Percentiles rank a stretch among this genome's conserved stretches.
These are phyloP conservation scores for Oophaga pumilio DNA, from an alignment of 2,113 vertebrate species.

Conservation along the genomic window DNA sequence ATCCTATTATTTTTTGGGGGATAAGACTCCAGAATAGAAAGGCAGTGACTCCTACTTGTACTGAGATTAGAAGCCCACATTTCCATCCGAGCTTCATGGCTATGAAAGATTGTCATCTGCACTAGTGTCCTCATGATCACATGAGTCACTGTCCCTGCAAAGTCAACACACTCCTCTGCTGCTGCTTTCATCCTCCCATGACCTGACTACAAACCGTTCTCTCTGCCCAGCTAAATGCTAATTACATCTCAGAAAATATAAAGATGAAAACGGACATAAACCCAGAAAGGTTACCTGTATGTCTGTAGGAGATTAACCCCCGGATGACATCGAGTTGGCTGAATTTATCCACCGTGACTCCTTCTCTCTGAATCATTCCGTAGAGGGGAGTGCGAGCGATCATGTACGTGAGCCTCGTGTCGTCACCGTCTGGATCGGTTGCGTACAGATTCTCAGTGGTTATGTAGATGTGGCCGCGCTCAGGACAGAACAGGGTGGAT, in stretches of 20 bases:
- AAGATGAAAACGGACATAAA: too few relatives aligned
- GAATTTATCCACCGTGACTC: slow-evolving; percentile 69
- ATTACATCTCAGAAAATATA: too few relatives aligned
- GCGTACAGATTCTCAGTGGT: slow-evolving; percentile 69
- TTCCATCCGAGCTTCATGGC: too few relatives aligned
- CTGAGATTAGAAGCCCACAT: too few relatives aligned
- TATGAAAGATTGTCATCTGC: too few relatives aligned
- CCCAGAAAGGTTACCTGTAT: slow-evolving; percentile 64
- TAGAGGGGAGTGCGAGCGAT: slow-evolving; percentile 64
- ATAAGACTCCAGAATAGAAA: too few relatives aligned
- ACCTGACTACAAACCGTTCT: neutral
- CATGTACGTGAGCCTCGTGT: slow-evolving; percentile 65
- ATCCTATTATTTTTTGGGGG: too few relatives aligned
- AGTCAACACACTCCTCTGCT: neutral
- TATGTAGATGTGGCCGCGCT: slow-evolving; percentile 66
- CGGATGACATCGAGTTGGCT: slow-evolving; percentile 72
- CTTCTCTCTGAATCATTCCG: slow-evolving; percentile 66
- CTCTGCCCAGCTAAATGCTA: too few relatives aligned
- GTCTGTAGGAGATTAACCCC: slow-evolving; percentile 69
- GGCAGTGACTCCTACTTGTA: too few relatives aligned
- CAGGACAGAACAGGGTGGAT: slow-evolving; percentile 65
- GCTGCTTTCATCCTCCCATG: neutral
- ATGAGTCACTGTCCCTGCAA: neutral
- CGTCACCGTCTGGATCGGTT: slow-evolving; percentile 70
- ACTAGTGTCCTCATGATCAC: neutral